Percentiles rank a stretch among this genome's conserved stretches.
Evolutionary conservation across 2,113 vertebrate species (phyloP).

Genomic region (Rafetus swinhoei): DNA sequence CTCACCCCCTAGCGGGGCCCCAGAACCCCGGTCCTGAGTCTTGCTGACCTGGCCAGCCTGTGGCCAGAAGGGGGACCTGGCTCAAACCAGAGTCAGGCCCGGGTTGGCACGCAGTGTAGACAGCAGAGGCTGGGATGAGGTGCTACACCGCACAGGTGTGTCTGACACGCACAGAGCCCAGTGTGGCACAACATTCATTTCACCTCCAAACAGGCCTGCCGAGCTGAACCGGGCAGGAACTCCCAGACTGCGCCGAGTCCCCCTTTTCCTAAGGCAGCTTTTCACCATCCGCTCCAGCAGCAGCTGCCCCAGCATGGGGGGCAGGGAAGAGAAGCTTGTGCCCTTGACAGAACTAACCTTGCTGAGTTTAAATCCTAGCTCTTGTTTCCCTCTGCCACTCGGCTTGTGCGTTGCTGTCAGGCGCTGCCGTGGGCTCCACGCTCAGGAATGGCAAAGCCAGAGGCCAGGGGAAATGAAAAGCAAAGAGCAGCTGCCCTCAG

Average conservation of each 20-base stretch:
- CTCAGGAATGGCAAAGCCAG: background rate
- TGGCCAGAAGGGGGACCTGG: too few species aligned
- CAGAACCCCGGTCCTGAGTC: background rate
- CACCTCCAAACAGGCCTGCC: fast-evolving
- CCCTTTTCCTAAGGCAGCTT: background rate
- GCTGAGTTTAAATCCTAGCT: background rate
- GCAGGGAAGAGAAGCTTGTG: fast-evolving
- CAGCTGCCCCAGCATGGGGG: background rate
- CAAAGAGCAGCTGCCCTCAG: background rate
- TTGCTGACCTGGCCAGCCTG: background rate
- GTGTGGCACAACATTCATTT: background rate
- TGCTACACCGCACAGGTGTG: background rate
- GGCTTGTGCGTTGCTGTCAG: background rate
- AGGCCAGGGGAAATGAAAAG: background rate
- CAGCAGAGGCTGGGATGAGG: background rate
- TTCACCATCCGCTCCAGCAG: background rate
- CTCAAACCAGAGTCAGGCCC: background rate
- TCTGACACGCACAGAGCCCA: background rate
- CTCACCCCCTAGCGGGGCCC: background rate
- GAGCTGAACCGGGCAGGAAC: background rate
- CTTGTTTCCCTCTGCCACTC: fast-evolving
- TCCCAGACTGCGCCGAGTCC: background rate
- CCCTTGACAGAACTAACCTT: background rate
- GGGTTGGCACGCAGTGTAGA: background rate
- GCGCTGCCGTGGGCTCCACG: background rate